Base-by-base conservation (phyloP, 2,888 invertebrate species). In the Oligia strigilis region DNA sequence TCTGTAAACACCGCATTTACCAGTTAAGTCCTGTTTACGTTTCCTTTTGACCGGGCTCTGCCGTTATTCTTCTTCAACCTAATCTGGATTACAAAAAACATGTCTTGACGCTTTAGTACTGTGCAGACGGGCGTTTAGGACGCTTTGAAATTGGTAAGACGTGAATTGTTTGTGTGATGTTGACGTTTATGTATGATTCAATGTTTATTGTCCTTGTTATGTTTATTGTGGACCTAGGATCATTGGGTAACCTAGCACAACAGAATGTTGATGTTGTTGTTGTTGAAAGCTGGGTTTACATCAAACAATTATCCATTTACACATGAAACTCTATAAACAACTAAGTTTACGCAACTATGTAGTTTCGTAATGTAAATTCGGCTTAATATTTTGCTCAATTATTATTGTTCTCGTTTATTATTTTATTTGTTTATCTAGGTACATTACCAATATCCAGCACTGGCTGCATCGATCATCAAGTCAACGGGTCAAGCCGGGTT, bases 51-150 rank as follows among this genome's bases (percentile, higher is more conserved):
- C 91, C 92, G 87, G 84, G 84, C 88, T 71, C 83, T 79, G 88
- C 89, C 93, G 93, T 94, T 93, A 93, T 92, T 93, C 93, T 94
- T 93, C 92, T 88, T 93, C 92, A 92, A 91, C 84, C 89, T 94
- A 93, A 94, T 94, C 94, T 93, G 92, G 92, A 92, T 92, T 91
- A 91, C 91, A 93, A 94, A 93, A 93, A 93, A 93, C 90, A 91
- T 90, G 90, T 90, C 92, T 91, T 92, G 90, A 88, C 88, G 81
- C 80, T 87, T 88, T 77, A 75, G 67, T 64, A 80, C 55, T 75
- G 76, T 72, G 80, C 60, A 91, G 86, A 92, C 90, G 77, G 78
- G 88, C 87, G 82, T 71, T 82, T 73, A 0, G 1, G 36, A 79
- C 66, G 81, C 75, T 69, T 67, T 58, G 17, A 17, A 73, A 29